Evolutionary conservation across 2,113 vertebrate genomes (phyloP).

Genomic region (Amblyopsis rosae): DNA sequence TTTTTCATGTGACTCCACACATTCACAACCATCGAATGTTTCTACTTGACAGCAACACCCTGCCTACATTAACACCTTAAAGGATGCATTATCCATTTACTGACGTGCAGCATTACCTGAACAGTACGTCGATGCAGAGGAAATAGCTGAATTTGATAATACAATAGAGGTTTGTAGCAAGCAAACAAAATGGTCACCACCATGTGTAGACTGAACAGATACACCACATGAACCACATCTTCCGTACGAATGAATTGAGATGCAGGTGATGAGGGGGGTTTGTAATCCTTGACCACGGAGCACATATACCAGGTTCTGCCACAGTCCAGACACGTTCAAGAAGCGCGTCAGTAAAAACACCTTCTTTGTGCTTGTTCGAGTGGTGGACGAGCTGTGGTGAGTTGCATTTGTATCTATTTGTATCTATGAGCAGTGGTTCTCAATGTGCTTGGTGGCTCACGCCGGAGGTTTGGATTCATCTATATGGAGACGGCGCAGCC

Average conservation of each 20-base stretch:
- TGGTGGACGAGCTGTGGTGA: constrained; percentile 98
- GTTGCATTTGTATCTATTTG: constrained; percentile 44
- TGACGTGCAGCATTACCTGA: too few species aligned
- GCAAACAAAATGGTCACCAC: too few species aligned
- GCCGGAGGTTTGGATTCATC: background rate
- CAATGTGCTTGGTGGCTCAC: background rate
- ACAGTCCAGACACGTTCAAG: constrained; percentile 94
- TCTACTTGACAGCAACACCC: background rate
- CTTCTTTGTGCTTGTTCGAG: constrained; percentile 95
- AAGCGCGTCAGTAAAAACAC: constrained; percentile 99
- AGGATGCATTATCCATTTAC: too few species aligned
- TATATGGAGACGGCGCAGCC: too few species aligned
- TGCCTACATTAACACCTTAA: too few species aligned
- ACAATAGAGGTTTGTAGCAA: too few species aligned
- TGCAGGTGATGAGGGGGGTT: background rate
- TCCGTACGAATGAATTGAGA: background rate
- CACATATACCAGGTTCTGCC: constrained; percentile 95
- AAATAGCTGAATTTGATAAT: too few species aligned
- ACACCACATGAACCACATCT: too few species aligned
- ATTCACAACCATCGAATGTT: background rate
- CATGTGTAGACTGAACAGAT: too few species aligned
- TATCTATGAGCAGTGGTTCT: background rate
- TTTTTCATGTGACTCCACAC: constrained; percentile 58
- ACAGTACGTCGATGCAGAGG: too few species aligned
- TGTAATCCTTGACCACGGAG: constrained; percentile 79